phyloP scores from a whole-genome alignment of 2,797 vertebrate genomes.

The Picus viridis region DNA sequence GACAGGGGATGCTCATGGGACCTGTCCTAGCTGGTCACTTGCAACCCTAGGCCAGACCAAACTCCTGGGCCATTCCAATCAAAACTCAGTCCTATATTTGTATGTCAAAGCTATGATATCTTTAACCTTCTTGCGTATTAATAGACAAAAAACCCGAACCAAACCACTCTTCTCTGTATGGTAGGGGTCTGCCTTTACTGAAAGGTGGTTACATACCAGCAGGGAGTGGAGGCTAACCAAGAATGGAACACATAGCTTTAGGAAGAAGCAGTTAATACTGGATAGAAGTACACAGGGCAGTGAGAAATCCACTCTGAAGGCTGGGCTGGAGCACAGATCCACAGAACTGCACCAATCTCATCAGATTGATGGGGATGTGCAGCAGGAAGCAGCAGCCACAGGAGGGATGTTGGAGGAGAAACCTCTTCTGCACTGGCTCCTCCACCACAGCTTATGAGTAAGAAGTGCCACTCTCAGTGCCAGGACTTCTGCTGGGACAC shows the following conservation, averaged over 20 bases:
- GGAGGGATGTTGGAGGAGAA: background rate
- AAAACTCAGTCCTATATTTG: background rate
- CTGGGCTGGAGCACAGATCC: background rate
- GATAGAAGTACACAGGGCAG: background rate
- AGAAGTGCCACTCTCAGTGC: background rate
- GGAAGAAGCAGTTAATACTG: background rate
- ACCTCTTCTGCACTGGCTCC: background rate
- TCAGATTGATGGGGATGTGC: rapidly evolving
- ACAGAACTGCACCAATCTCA: background rate
- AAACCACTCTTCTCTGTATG: no score
- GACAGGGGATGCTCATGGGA: rapidly evolving
- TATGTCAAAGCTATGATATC: background rate
- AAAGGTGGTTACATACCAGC: background rate
- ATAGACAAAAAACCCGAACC: background rate
- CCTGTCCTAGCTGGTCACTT: no score
- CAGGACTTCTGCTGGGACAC: background rate
- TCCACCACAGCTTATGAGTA: background rate
- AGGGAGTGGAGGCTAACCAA: background rate
- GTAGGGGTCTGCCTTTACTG: background rate
- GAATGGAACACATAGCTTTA: background rate
- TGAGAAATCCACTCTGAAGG: background rate
- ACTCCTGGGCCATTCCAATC: background rate
- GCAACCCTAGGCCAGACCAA: background rate
- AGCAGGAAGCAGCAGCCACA: background rate
- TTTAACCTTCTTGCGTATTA: background rate